Evolutionary conservation across 2,888 invertebrate genomes (phyloP).

Genomic region (Xanthia togata): DNA sequence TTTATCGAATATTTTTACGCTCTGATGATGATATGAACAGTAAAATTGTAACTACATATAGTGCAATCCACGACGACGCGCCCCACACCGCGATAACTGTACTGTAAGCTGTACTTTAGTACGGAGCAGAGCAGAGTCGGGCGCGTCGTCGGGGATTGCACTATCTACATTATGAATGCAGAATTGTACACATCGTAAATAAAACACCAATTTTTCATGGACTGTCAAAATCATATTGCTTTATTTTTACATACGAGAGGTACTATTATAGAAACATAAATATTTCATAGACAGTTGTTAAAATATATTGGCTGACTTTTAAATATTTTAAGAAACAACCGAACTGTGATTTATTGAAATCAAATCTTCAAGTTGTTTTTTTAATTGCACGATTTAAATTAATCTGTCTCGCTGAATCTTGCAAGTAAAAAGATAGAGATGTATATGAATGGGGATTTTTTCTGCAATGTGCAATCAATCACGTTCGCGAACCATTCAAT

Average conservation of each 20-base stretch:
- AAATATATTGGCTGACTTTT: constrained; percentile 17
- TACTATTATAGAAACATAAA: constrained; percentile 27
- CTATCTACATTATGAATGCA: not conserved
- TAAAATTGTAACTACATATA: too few species aligned
- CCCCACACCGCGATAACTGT: too few species aligned
- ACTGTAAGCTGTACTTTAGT: too few species aligned
- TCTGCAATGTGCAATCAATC: constrained; percentile 59
- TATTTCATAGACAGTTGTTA: constrained; percentile 21
- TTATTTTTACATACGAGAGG: constrained; percentile 23
- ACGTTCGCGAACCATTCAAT: constrained; percentile 56
- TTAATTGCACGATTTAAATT: constrained; percentile 25
- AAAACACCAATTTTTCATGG: constrained; percentile 45
- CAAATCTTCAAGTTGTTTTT: not conserved
- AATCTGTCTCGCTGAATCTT: constrained; percentile 28
- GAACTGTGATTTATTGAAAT: constrained; percentile 11
- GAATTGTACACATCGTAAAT: constrained; percentile 22
- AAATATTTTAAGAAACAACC: constrained; percentile 16
- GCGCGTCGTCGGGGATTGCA: too few species aligned
- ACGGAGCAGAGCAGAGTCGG: too few species aligned
- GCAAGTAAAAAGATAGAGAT: constrained; percentile 25
- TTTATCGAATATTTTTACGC: not conserved
- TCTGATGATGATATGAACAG: not conserved
- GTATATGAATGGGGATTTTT: constrained; percentile 28
- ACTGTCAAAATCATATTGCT: constrained; percentile 37
- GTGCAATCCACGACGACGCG: too few species aligned